Base-by-base conservation (phyloP, 37 sponge, comb jelly and placozoan species). In the Hormiphora californensis region DNA sequence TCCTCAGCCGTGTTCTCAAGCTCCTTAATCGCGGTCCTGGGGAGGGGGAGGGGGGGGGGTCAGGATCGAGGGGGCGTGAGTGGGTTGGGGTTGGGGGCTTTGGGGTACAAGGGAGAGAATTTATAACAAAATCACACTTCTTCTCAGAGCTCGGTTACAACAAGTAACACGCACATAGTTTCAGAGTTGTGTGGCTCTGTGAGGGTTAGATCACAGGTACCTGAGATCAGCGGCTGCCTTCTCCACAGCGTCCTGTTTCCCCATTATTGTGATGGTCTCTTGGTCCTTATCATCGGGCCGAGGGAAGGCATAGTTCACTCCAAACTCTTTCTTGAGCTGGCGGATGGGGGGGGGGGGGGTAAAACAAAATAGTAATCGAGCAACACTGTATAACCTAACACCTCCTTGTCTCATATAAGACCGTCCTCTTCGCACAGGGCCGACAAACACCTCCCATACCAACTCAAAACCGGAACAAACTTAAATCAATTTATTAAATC, bases 271-370 rank as follows among this genome's bases (percentile, higher is more conserved):
- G 33, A 95, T 90, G 39, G 87, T 49, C 0, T 91, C 92, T 0
- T 81, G 34, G 0, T 92, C 91, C 54, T 93, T 94, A 17, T 91
- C 96, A 59, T 68, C 89, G 0, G 55, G 36, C 46, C 88, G 87
- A 36, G 96, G 96, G 85, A 95, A 95, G 23, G 93, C 87, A 12
- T 93, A 91, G 22, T 92, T 86, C 0, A 92, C 94, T 28, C 91
- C 92, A 87, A 91, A 92, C 86, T 93, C 55, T 31, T 93, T 91
- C 21, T 93, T 86, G 1, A 95, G 90, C 92, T 92, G 46, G 1
- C 4, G 4, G 46, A 0, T 11, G 19, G 39, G 40, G 8, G 32
- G 0, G 25, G 40, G 0, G 33, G 8, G 36, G 11, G 1, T 33
- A 0, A 39, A 4, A 43, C n/a, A n/a, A n/a, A n/a, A n/a, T n/a